Evolutionary conservation across 2,888 invertebrate species (phyloP).

Genomic region (Branchinecta sandiegonensis): DNA sequence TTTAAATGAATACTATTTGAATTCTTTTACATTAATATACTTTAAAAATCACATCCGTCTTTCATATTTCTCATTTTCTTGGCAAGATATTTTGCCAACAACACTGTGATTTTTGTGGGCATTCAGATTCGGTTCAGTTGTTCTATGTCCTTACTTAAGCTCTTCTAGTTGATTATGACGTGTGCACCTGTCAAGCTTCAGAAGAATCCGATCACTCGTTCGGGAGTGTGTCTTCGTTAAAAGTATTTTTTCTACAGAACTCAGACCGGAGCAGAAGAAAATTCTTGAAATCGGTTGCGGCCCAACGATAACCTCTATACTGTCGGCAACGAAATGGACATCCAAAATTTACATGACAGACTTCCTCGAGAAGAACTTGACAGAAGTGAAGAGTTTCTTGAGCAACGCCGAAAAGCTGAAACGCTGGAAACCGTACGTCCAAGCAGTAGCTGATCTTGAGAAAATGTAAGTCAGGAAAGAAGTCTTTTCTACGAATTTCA

Average conservation of each 20-base stretch:
- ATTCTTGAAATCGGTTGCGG: slow-evolving; percentile 23
- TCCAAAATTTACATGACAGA: slow-evolving; percentile 21
- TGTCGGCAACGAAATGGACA: slow-evolving; percentile 23
- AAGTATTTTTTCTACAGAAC: slow-evolving; percentile 15
- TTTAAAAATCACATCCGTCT: no score
- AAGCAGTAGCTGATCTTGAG: slow-evolving; percentile 20
- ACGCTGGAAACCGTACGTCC: slow-evolving; percentile 21
- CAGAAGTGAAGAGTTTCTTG: slow-evolving; percentile 18
- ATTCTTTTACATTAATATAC: no score
- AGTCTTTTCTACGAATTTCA: no score
- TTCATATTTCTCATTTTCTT: no score
- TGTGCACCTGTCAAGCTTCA: background rate
- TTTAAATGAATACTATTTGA: no score
- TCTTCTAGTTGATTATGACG: no score
- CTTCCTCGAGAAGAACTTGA: slow-evolving; percentile 22
- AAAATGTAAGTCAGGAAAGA: background rate
- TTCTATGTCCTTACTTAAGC: no score
- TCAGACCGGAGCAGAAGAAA: background rate
- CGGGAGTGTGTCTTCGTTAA: background rate
- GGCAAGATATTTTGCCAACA: no score
- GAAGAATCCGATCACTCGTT: background rate
- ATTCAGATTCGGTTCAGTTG: no score
- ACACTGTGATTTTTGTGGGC: no score
- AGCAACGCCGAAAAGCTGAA: background rate
- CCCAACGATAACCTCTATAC: slow-evolving; percentile 21